A percentile compares a stretch with the other conserved stretches of the same genome.
Evolutionary conservation across 2,888 invertebrate species (phyloP).

Genomic region (Euzetes globulus): DNA sequence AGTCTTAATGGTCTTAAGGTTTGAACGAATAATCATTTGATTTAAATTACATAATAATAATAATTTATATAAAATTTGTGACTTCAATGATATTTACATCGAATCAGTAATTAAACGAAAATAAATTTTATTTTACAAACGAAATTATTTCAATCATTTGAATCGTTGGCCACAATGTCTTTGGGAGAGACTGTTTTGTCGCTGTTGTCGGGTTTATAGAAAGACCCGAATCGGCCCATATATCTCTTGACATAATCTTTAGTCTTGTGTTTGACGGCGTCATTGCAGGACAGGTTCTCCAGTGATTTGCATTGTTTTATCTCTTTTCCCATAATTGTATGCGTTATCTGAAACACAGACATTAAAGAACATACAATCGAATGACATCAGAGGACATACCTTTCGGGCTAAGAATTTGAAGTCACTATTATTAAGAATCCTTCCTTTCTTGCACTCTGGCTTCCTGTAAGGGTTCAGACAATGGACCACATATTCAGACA

Average conservation of each 20-base stretch:
- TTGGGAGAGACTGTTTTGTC: neutral
- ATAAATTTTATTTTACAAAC: neutral
- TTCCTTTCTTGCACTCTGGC: slow-evolving; percentile 70
- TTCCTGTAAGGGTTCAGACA: slow-evolving; percentile 81
- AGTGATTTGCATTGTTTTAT: slow-evolving; percentile 79
- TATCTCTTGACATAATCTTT: slow-evolving; percentile 91
- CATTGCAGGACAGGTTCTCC: slow-evolving; percentile 75
- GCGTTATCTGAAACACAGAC: slow-evolving; percentile 65
- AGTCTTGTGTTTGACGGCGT: slow-evolving; percentile 87
- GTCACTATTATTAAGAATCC: slow-evolving; percentile 80
- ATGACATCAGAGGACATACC: slow-evolving; percentile 53
- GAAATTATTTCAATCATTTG: neutral
- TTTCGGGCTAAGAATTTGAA: slow-evolving; percentile 90
- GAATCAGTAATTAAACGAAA: neutral
- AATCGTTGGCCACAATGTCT: neutral
- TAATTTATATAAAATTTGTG: slow-evolving; percentile 23
- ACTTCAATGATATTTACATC: slow-evolving; percentile 16
- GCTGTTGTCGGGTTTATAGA: slow-evolving; percentile 44
- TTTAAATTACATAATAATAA: neutral
- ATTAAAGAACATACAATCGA: slow-evolving; percentile 10
- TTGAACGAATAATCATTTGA: neutral
- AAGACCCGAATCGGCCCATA: slow-evolving; percentile 85
- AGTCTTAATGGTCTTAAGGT: neutral
- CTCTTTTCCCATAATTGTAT: slow-evolving; percentile 91
- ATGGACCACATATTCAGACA: slow-evolving; percentile 67